Conservation (phyloP, 2,888 invertebrate species). For the Hemicrepidius hirtus region DNA sequence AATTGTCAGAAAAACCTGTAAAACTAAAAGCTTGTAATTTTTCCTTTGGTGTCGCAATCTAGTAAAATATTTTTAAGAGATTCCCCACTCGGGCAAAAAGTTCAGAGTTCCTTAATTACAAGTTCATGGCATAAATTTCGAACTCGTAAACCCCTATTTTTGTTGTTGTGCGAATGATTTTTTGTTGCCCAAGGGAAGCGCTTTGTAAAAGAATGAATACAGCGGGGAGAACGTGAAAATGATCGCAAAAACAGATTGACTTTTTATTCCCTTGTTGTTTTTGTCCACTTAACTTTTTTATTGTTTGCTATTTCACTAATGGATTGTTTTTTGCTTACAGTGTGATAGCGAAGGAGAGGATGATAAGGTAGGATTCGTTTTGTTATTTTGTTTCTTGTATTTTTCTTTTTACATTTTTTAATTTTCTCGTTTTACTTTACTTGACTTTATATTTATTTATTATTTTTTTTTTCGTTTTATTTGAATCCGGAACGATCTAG, state of each 20-base stretch:
- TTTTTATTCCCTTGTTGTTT: conserved; percentile 60
- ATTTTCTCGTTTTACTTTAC: too few relatives aligned
- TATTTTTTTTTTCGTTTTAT: too few relatives aligned
- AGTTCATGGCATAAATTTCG: conserved; percentile 37
- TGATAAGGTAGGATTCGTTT: conserved; percentile 84
- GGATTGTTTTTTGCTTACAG: conserved; percentile 77
- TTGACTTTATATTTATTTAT: too few relatives aligned
- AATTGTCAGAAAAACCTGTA: conserved; percentile 14
- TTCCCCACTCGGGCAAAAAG: conserved; percentile 3
- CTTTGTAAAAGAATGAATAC: conserved; percentile 48
- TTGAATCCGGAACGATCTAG: too few relatives aligned
- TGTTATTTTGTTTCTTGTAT: conserved; percentile 1
- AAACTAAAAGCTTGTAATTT: conserved; percentile 6
- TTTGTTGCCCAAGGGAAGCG: conserved; percentile 33
- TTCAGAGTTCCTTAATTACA: conserved; percentile 31
- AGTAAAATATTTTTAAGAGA: neutral
- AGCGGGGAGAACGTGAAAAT: conserved; percentile 48
- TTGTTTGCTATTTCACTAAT: conserved; percentile 62
- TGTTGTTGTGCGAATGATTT: conserved; percentile 30
- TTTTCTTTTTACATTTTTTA: too few relatives aligned
- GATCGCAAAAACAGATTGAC: conserved; percentile 61
- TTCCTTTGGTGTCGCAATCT: neutral
- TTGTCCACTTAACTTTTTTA: conserved; percentile 54
- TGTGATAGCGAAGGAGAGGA: conserved; percentile 96
- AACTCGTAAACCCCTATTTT: conserved; percentile 23